These are phyloP conservation scores for Pseudococcus viburni DNA, from an alignment of 2,888 invertebrate genomes.

Conservation along the genomic window DNA sequence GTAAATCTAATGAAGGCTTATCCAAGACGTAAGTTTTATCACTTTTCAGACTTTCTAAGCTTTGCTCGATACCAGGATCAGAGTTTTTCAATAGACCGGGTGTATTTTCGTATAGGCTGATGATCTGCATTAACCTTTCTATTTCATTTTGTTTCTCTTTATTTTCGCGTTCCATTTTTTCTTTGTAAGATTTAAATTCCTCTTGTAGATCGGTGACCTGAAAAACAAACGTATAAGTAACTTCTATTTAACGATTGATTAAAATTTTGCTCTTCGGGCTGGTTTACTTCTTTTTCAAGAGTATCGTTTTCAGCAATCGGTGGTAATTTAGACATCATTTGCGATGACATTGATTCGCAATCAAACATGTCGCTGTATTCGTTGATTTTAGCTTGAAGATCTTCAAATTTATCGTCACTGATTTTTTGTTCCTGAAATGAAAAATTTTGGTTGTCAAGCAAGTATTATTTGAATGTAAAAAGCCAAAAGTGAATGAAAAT, in stretches of 20 bases:
- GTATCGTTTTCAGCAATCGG: constrained; percentile 84
- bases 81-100: neutral
- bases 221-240: neutral
- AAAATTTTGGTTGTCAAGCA: neutral
- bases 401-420: constrained; percentile 82
- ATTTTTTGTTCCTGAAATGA: constrained; percentile 79
- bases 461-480: neutral
- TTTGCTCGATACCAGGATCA: constrained; percentile 41
- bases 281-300: constrained; percentile 76
- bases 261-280: neutral
- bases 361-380: constrained; percentile 85
- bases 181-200: constrained; percentile 60
- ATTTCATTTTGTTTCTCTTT: constrained; percentile 62
- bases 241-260: neutral
- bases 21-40: constrained; percentile 60
- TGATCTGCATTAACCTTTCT: constrained; percentile 60
- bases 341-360: constrained; percentile 69
- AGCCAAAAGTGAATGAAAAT: neutral
- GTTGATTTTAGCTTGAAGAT: constrained; percentile 81
- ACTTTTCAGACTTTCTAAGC: constrained; percentile 60
- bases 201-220: constrained; percentile 62
- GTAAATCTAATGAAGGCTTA: constrained; percentile 1
- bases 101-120: constrained; percentile 54
- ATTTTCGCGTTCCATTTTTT: constrained; percentile 61
- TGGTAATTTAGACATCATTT: constrained; percentile 73